Evolutionary conservation across 2,888 invertebrate species (phyloP).

Genomic region (Serrognathus titanus): DNA sequence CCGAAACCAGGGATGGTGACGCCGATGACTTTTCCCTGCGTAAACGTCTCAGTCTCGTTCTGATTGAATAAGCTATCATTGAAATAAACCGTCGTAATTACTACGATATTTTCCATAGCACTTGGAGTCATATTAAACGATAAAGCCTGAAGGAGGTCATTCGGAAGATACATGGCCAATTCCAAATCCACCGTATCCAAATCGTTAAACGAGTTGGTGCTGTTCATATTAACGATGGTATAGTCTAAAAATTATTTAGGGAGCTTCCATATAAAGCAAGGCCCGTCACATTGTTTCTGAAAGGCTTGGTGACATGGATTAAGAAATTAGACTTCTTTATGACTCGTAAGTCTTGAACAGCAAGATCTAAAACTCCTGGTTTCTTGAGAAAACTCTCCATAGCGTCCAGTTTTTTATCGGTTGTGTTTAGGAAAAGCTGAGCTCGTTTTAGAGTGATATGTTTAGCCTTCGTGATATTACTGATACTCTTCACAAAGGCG

Average conservation of each 20-base stretch:
- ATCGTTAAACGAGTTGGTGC: constrained; percentile 49
- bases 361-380: no score
- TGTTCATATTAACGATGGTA: constrained; percentile 47
- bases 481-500: constrained; percentile 1
- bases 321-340: constrained; percentile 50
- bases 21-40: constrained; percentile 57
- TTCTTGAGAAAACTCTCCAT: constrained; percentile 7
- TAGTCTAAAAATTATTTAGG: constrained; percentile 44
- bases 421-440: constrained; percentile 7
- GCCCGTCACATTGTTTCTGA: constrained; percentile 53
- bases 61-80: constrained; percentile 40
- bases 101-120: constrained; percentile 24
- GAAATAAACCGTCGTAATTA: constrained; percentile 37
- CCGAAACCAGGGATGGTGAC: constrained; percentile 58
- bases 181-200: constrained; percentile 32
- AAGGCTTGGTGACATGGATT: constrained; percentile 54
- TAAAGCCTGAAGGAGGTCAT: constrained; percentile 32
- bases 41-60: constrained; percentile 25
- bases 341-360: constrained; percentile 34
- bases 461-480: constrained; percentile 8
- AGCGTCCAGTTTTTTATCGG: constrained; percentile 13
- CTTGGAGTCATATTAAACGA: constrained; percentile 15
- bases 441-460: neutral
- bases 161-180: constrained; percentile 37
- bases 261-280: constrained; percentile 45